Conservation (phyloP, 2,888 invertebrate species). For the Hydraecia micacea region DNA sequence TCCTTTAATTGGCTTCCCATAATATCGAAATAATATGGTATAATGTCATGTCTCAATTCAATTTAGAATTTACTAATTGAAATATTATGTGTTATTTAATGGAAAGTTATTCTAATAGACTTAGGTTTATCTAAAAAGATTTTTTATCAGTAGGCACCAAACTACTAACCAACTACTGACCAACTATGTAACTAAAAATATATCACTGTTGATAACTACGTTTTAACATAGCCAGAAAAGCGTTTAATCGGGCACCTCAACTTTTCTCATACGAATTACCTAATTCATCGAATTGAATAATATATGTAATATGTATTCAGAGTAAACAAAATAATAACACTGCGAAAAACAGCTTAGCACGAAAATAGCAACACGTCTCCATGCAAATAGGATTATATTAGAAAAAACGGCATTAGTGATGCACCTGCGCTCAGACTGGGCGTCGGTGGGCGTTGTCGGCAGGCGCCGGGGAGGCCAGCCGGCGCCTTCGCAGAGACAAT, state of each 20-base stretch:
- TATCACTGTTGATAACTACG: background rate
- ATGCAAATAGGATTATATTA: slow-evolving; percentile 58
- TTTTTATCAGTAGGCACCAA: background rate
- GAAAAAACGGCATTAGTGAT: slow-evolving; percentile 59
- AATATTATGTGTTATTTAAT: background rate
- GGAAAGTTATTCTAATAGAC: background rate
- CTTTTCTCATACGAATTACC: background rate
- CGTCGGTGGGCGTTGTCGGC: slow-evolving; percentile 53
- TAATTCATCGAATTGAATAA: slow-evolving; percentile 14
- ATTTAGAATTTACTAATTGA: slow-evolving; percentile 6
- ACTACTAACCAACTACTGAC: too few relatives aligned
- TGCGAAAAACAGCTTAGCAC: slow-evolving; percentile 33
- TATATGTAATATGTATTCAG: slow-evolving; percentile 12
- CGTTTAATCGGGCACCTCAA: background rate
- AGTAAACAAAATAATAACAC: slow-evolving; percentile 45
- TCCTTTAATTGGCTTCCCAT: slow-evolving; percentile 10
- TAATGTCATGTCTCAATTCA: slow-evolving; percentile 4
- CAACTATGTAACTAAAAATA: background rate
- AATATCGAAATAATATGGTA: slow-evolving; percentile 21
- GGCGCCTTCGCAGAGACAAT: slow-evolving; percentile 76
- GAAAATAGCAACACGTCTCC: slow-evolving; percentile 37
- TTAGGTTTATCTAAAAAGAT: background rate
- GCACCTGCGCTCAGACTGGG: slow-evolving; percentile 75
- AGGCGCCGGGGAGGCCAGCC: slow-evolving; percentile 56
- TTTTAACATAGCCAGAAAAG: background rate